Conservation (phyloP, 2,113 vertebrate genomes). For the Pseudois nayaur region DNA sequence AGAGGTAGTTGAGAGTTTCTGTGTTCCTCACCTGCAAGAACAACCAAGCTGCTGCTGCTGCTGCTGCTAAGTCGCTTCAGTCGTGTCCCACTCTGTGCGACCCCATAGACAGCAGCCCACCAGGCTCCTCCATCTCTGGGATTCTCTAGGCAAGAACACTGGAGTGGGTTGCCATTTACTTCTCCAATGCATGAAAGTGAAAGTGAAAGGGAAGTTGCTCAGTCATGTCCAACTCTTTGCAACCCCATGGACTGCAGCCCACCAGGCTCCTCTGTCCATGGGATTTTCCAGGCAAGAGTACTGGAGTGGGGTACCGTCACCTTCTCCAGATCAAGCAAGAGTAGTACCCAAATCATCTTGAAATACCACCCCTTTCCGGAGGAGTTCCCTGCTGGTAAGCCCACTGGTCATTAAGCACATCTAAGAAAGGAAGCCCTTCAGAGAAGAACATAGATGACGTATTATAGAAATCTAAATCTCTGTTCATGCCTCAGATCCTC, state of each 20-base stretch:
- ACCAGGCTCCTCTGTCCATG: no score
- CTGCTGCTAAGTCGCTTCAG: no score
- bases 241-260: fast-evolving
- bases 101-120: fast-evolving
- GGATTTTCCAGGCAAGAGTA: no score
- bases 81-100: fast-evolving
- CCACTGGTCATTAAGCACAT: background rate
- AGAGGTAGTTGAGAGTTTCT: background rate
- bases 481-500: background rate
- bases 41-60: background rate
- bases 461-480: background rate
- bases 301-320: fast-evolving
- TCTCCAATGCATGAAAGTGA: no score
- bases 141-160: no score
- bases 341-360: background rate
- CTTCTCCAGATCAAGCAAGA: background rate
- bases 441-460: background rate
- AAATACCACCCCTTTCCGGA: background rate
- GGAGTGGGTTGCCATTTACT: no score
- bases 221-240: fast-evolving
- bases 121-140: no score
- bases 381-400: background rate
- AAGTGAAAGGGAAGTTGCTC: no score
- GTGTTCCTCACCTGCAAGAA: background rate
- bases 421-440: background rate